Percentiles rank a stretch among this genome's conserved stretches.
These are phyloP conservation scores for Grammomys surdaster DNA, from an alignment of 2,113 vertebrate species.

Conservation along the genomic window DNA sequence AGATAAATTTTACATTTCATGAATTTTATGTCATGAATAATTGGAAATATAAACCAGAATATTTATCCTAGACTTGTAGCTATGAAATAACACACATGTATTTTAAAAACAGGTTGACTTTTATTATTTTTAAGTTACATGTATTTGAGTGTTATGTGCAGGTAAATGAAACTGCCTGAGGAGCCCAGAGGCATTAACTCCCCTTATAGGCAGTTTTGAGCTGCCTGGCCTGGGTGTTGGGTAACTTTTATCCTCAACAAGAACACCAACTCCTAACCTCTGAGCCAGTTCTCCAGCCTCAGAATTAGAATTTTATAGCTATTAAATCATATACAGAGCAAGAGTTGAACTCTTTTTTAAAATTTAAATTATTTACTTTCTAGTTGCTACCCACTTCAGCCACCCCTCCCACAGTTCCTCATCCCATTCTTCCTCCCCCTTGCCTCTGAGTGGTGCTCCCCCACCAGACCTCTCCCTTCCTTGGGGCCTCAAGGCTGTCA, in stretches of 20 bases:
- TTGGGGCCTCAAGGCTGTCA: no score
- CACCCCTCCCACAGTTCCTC: no score
- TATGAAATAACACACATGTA: not conserved
- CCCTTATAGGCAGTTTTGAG: not conserved
- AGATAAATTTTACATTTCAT: conserved; percentile 12
- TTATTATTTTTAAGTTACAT: not conserved
- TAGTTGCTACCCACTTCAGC: no score
- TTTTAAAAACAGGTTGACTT: not conserved
- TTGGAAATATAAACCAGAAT: not conserved
- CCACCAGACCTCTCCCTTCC: no score
- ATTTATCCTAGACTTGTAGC: not conserved
- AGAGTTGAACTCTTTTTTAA: not conserved
- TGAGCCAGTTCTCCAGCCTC: not conserved
- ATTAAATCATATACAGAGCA: not conserved
- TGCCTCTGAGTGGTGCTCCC: no score
- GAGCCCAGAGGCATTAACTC: not conserved
- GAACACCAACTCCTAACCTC: not conserved
- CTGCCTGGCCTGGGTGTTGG: not conserved
- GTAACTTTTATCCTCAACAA: not conserved
- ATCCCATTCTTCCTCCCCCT: no score
- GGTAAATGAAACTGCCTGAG: not conserved
- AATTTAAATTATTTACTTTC: no score
- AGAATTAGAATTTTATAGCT: not conserved
- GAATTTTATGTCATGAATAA: conserved; percentile 29
- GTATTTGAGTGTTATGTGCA: not conserved